phyloP scores from a whole-genome alignment of 2,888 invertebrate species.

The Therioaphis trifolii region DNA sequence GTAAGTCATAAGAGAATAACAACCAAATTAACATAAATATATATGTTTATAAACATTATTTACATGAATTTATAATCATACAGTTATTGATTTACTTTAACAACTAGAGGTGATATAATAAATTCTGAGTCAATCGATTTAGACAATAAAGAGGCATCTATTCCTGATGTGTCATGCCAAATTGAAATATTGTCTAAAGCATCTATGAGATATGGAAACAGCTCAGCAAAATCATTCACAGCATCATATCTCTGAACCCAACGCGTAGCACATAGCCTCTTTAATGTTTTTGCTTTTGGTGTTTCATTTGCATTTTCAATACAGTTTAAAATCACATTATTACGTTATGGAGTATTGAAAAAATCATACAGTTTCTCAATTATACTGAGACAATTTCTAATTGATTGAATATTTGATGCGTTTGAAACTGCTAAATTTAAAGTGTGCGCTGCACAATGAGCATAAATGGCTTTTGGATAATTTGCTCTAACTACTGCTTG shows the following conservation, averaged over 20 bases:
- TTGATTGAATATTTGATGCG: slow-evolving; percentile 4
- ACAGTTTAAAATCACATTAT: background rate
- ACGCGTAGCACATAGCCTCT: too few relatives aligned
- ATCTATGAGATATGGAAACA: too few relatives aligned
- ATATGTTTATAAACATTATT: slow-evolving; percentile 8
- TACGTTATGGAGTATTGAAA: background rate
- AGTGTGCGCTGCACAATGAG: slow-evolving; percentile 66
- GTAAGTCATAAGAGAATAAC: background rate
- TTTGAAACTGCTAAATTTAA: slow-evolving; percentile 66
- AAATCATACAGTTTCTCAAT: background rate
- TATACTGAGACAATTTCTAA: slow-evolving; percentile 1
- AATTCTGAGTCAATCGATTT: too few relatives aligned
- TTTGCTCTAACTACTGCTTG: background rate
- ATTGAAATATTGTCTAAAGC: too few relatives aligned
- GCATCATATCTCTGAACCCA: too few relatives aligned
- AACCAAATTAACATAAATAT: slow-evolving; percentile 15
- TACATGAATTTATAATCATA: too few relatives aligned
- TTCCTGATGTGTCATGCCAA: too few relatives aligned
- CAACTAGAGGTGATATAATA: too few relatives aligned
- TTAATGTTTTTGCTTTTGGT: too few relatives aligned
- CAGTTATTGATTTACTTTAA: background rate
- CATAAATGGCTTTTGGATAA: too few relatives aligned
- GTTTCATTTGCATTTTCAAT: background rate
- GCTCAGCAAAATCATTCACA: too few relatives aligned
- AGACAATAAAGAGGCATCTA: too few relatives aligned